Evolutionary conservation across 2,113 vertebrate species (phyloP).

Genomic region (Paratilapia polleni): DNA sequence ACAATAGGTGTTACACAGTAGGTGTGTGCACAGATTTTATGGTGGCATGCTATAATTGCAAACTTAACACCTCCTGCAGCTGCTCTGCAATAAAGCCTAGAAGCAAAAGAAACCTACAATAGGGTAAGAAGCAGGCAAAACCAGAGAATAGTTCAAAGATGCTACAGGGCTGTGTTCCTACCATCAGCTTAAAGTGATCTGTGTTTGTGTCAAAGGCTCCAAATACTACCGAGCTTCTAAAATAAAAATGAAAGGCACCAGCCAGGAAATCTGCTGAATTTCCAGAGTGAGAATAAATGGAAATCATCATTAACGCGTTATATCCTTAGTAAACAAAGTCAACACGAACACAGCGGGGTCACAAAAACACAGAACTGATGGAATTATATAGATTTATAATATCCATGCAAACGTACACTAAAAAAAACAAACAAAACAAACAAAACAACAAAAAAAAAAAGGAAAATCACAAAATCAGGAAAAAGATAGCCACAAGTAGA

Average conservation of each 20-base stretch:
- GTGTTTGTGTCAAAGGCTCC: not conserved
- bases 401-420: not conserved
- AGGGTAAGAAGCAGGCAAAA: not conserved
- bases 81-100: conserved; percentile 10
- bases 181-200: not conserved
- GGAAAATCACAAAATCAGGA: not conserved
- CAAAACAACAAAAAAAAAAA: too few species aligned
- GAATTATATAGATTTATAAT: not conserved
- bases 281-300: not conserved
- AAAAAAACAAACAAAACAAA: too few species aligned
- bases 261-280: not conserved
- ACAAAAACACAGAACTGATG: not conserved
- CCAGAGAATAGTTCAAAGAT: not conserved
- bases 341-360: not conserved
- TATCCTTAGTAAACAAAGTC: not conserved
- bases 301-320: not conserved
- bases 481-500: not conserved
- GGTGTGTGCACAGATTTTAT: not conserved
- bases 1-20: too few species aligned
- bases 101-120: not conserved
- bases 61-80: conserved; percentile 27
- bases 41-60: not conserved
- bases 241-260: not conserved
- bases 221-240: not conserved
- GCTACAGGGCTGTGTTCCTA: not conserved